Evolutionary conservation across 1,140 invertebrate genomes (phyloP), one percentile per base, ranked within the genome.

Genomic region (Armadillidium nasatum): DNA sequence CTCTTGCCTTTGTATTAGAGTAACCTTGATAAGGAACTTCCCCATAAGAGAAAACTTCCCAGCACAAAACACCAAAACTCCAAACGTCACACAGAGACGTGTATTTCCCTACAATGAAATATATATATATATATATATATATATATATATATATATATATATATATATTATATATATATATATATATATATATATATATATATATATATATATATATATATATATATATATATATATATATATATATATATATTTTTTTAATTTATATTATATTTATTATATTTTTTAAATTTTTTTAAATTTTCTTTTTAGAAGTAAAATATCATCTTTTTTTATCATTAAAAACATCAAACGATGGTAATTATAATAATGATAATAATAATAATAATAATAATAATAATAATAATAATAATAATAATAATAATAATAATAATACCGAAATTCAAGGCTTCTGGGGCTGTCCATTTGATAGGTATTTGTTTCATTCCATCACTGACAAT

Each of bases 391-490:
- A 33, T 33, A 33, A 33, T 33, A 33, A 33, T 33, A 33, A 33
- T 33, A 33, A 33, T 33, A 33, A 33, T 33, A 33, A 33, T 33
- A 33, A 33, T 33, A 33, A 33, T 33, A 33, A 33, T 33, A 33
- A 33, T 33, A 33, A 33, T 33, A 33, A 33, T 33, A 33, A 33
- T 33, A 33, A 87, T 88, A 93, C 94, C 95, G 86, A 95, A 97
- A 87, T 97, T 96, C 15, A 98, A 86, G 23, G 95, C 95, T 87
- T 98, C 95, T 4, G 95, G 95, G 4, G 95, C 95, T 0, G 95
- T 97, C 96, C 95, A 98, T 85, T 98, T 98, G 69, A 98, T 97
- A 0, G 95, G 95, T 83, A 98, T 98, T 87, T 98, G 95, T 86
- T 98, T 97, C 93, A 98, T 95, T 23, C 95, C 95, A 82, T 96